These are phyloP conservation scores for Megaptera novaeangliae DNA, from an alignment of 2,113 vertebrate genomes.

Conservation along the genomic window DNA sequence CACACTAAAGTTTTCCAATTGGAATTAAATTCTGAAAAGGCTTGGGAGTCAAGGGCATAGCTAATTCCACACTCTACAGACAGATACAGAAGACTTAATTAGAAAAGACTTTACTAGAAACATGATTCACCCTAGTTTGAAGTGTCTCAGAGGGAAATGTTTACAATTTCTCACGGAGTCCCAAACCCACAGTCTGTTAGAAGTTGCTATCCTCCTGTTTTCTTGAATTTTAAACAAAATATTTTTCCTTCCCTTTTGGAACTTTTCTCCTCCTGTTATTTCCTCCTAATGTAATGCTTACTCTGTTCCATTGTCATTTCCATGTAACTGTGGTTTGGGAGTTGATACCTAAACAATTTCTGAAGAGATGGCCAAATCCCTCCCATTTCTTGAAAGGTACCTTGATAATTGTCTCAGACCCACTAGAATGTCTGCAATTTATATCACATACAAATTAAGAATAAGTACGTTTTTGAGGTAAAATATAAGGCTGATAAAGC, in stretches of 20 bases:
- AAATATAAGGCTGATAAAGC: background rate
- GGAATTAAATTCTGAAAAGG: conserved; percentile 26
- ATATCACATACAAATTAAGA: background rate
- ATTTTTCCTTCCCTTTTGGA: background rate
- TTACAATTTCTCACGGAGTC: background rate
- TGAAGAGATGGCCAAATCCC: background rate
- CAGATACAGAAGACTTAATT: background rate
- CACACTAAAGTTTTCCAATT: conserved; percentile 15
- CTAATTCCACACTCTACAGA: background rate
- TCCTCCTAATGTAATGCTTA: background rate
- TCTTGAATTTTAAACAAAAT: background rate
- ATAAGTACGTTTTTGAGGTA: background rate
- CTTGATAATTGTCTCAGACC: background rate
- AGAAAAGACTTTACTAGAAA: background rate
- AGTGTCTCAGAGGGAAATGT: background rate
- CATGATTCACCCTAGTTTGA: background rate
- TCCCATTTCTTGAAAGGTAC: background rate
- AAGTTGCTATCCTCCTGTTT: background rate
- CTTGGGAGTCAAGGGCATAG: background rate
- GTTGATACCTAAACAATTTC: background rate
- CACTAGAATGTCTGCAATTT: background rate
- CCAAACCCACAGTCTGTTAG: background rate
- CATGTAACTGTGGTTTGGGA: background rate
- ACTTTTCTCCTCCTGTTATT: background rate
- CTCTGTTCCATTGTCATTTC: background rate